Conservation (phyloP, 1,140 invertebrate species). For the Macrotrachela quadricornifera region DNA sequence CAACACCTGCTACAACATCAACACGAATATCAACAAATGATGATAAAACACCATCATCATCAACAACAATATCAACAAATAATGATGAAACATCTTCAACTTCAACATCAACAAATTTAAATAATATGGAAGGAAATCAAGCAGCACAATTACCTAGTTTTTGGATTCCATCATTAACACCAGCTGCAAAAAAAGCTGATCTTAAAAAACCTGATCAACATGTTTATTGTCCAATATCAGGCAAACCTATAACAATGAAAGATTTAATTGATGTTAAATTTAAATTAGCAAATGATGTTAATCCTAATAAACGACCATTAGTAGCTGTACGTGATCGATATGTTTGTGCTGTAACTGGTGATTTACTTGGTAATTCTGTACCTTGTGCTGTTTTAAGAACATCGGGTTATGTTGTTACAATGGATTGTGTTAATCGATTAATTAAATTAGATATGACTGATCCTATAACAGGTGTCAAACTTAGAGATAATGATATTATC, state of each 20-base stretch:
- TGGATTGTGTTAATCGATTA: slow-evolving; percentile 47
- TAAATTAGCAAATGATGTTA: slow-evolving; percentile 48
- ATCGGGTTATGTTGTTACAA: slow-evolving; percentile 34
- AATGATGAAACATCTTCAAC: too few relatives aligned
- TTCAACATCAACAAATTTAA: slow-evolving; percentile 10
- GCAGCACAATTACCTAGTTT: slow-evolving; percentile 71
- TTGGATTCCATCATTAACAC: slow-evolving; percentile 86
- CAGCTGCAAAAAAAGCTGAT: slow-evolving; percentile 21
- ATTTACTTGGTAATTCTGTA: slow-evolving; percentile 74
- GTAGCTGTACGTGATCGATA: slow-evolving; percentile 52
- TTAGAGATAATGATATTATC: slow-evolving; percentile 83
- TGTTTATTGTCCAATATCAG: slow-evolving; percentile 80
- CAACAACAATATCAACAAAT: neutral
- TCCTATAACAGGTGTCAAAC: slow-evolving; percentile 61
- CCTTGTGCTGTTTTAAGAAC: slow-evolving; percentile 72
- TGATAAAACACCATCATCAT: neutral
- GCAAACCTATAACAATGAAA: slow-evolving; percentile 64
- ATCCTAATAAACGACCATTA: slow-evolving; percentile 36
- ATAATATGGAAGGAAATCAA: slow-evolving; percentile 27
- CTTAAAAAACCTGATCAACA: slow-evolving; percentile 37
- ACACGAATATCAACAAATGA: neutral
- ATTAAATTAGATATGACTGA: slow-evolving; percentile 92
- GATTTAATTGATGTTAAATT: slow-evolving; percentile 84
- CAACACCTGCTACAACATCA: neutral
- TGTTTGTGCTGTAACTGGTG: slow-evolving; percentile 89